phyloP scores from a whole-genome alignment of 2,113 vertebrate species.

The Seriola rivoliana region DNA sequence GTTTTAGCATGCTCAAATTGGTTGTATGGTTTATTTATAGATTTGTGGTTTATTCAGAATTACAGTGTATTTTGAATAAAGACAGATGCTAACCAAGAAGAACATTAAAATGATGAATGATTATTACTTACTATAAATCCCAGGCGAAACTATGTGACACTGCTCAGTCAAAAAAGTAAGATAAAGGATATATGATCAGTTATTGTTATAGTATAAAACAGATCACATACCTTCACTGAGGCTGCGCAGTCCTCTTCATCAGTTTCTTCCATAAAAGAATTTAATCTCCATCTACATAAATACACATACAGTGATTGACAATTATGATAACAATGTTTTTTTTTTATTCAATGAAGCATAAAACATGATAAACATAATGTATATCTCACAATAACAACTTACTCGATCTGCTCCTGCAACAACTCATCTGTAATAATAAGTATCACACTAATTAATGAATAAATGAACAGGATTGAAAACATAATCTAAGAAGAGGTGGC shows the following conservation, averaged over 20 bases:
- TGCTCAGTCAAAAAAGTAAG: neutral
- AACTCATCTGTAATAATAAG: too few species aligned
- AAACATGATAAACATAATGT: too few species aligned
- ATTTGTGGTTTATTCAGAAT: neutral
- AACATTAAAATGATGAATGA: neutral
- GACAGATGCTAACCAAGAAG: neutral
- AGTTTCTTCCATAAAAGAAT: too few species aligned
- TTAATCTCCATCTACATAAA: neutral
- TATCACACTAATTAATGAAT: neutral
- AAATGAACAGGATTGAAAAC: neutral
- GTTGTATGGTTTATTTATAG: neutral
- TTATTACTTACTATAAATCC: neutral
- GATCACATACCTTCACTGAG: too few species aligned
- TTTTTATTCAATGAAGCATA: neutral
- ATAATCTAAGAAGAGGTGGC: neutral
- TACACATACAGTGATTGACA: neutral
- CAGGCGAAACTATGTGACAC: too few species aligned
- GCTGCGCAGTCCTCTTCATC: too few species aligned
- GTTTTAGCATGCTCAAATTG: neutral
- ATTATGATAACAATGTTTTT: neutral
- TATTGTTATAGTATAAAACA: too few species aligned
- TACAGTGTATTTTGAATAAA: neutral
- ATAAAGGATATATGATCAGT: too few species aligned
- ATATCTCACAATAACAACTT: neutral
- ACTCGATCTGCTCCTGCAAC: neutral